phyloP scores from a whole-genome alignment of 2,888 invertebrate genomes.

The Cryptocephalus primarius region DNA sequence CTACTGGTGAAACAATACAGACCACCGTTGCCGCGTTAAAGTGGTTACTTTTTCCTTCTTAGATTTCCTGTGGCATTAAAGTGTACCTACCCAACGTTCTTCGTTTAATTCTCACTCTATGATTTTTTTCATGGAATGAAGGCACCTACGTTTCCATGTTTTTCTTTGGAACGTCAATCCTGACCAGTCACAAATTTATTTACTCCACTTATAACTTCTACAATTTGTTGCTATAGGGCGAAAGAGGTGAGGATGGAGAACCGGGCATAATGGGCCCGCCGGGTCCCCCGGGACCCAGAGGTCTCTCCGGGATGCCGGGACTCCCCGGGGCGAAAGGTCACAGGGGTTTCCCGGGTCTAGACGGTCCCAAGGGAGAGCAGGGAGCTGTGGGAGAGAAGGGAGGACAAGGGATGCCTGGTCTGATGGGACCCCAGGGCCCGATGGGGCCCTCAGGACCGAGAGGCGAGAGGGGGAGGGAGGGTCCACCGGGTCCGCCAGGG shows the following conservation, averaged over 20 bases:
- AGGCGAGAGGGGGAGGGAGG: slow-evolving; percentile 78
- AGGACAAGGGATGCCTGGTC: slow-evolving; percentile 49
- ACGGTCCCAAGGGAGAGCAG: slow-evolving; percentile 73
- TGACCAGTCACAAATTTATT: too few relatives aligned
- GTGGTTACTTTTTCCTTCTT: too few relatives aligned
- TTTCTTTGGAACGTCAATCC: too few relatives aligned
- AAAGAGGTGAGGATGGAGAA: slow-evolving; percentile 71
- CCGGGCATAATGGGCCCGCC: slow-evolving; percentile 58
- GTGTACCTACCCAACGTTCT: too few relatives aligned
- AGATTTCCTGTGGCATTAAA: too few relatives aligned
- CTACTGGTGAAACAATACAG: too few relatives aligned
- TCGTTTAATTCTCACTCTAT: too few relatives aligned
- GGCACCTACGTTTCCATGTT: too few relatives aligned
- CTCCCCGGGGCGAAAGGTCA: slow-evolving; percentile 76
- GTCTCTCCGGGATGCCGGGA: slow-evolving; percentile 63
- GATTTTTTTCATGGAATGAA: too few relatives aligned
- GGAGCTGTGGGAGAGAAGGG: slow-evolving; percentile 70
- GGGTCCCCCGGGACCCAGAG: slow-evolving; percentile 65
- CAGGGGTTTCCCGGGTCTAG: slow-evolving; percentile 66
- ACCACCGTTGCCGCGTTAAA: too few relatives aligned
- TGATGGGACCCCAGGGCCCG: slow-evolving; percentile 61
- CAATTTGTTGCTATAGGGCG: slow-evolving; percentile 43
- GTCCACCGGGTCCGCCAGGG: slow-evolving; percentile 66
- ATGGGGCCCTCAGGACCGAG: slow-evolving; percentile 66
- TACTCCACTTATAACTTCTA: too few relatives aligned